Percentiles rank a stretch among this genome's conserved stretches.
phyloP scores from a whole-genome alignment of 2,113 vertebrate species.

The Alosa alosa region DNA sequence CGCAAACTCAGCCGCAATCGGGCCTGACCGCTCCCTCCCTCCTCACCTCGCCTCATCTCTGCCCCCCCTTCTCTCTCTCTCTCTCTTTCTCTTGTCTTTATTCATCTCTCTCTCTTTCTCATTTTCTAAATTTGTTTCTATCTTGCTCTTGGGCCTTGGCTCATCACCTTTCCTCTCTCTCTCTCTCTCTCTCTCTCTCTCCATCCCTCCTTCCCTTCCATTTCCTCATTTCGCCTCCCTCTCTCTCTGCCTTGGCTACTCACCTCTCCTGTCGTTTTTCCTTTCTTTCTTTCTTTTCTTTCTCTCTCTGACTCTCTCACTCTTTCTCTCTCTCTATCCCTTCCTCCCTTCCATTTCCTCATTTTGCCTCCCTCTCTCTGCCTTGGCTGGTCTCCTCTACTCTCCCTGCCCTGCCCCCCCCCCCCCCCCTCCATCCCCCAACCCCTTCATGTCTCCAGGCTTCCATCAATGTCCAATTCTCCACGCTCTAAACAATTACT shows the following conservation, averaged over 20 bases:
- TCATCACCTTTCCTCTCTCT: neutral
- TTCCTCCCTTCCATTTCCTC: slow-evolving; percentile 26
- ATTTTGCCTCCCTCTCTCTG: slow-evolving; percentile 1
- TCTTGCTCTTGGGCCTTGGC: neutral
- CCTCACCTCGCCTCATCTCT: neutral
- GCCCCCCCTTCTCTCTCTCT: neutral
- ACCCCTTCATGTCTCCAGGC: neutral
- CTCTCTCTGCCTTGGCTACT: neutral
- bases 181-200: neutral
- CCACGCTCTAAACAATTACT: slow-evolving; percentile 61
- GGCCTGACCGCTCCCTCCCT: neutral
- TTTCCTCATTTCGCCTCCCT: neutral
- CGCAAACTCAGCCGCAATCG: neutral
- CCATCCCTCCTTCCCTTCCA: neutral
- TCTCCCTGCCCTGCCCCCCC: neutral
- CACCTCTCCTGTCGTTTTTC: neutral
- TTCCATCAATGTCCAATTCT: slow-evolving; percentile 46
- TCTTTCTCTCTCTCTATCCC: neutral
- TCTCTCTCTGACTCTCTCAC: neutral
- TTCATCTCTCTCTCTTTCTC: neutral
- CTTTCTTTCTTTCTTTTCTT: neutral
- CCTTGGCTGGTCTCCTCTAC: neutral
- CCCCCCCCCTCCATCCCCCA: neutral
- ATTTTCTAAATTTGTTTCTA: neutral
- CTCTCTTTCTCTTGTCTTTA: neutral